These are phyloP conservation scores for Brachypterus glaber DNA, from an alignment of 2,888 invertebrate genomes.

Conservation along the genomic window DNA sequence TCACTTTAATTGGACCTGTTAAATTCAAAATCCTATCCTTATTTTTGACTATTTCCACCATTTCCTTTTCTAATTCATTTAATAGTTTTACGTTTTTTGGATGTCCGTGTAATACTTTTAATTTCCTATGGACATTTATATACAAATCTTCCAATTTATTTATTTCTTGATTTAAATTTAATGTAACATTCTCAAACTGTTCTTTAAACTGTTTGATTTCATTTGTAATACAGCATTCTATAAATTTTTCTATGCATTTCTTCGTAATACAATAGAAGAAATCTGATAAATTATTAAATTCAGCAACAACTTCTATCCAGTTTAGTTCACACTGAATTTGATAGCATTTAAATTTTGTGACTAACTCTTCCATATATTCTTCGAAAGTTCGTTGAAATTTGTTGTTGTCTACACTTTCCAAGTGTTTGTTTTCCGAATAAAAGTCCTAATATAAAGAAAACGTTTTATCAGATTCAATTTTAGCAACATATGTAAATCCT, in stretches of 20 bases:
- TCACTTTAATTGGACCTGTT: too few relatives aligned
- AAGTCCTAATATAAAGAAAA: too few relatives aligned
- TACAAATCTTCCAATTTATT: conserved; percentile 14
- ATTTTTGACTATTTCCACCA: conserved; percentile 14
- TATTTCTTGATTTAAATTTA: conserved; percentile 11
- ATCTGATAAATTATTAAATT: conserved; percentile 16
- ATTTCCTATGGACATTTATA: conserved; percentile 22
- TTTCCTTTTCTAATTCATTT: conserved; percentile 23
- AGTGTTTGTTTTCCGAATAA: too few relatives aligned
- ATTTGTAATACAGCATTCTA: not conserved
- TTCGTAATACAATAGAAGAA: conserved; percentile 6
- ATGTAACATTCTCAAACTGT: conserved; percentile 2
- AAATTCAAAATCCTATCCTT: conserved; percentile 6
- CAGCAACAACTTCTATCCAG: conserved; percentile 25
- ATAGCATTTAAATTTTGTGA: conserved; percentile 26
- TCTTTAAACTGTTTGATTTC: not conserved
- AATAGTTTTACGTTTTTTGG: conserved; percentile 27
- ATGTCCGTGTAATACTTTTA: conserved; percentile 32
- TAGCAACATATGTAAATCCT: too few relatives aligned
- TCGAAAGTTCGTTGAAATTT: conserved; percentile 23
- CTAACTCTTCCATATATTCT: conserved; percentile 26
- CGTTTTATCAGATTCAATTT: too few relatives aligned
- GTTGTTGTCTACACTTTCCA: too few relatives aligned
- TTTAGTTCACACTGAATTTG: conserved; percentile 29
- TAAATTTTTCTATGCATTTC: conserved; percentile 2